Evolutionary conservation across 2,113 vertebrate species (phyloP), one percentile per base, ranked within the genome.

Genomic region (Oostethus manadensis): DNA sequence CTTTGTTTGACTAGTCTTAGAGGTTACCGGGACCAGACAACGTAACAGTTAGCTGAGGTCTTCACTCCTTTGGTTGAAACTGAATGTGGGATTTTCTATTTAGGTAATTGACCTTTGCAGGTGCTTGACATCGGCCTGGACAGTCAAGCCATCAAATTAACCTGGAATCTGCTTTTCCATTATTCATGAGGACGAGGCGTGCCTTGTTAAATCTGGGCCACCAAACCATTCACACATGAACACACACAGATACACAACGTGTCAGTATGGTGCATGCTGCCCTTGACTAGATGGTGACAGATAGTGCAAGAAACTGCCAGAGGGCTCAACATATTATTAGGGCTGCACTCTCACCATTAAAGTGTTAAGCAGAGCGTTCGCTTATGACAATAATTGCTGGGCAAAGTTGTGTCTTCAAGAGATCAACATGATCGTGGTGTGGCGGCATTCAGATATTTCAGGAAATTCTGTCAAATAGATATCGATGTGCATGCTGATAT

Each of bases 161-260:
- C 84, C 79, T 74, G 62, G 86, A 84, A 87, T 88, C 80, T 77
- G 66, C 76, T 40, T 77, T 84, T 89, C 70, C 62, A 88, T 87
- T 87, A 84, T 90, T 78, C 83, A 90, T 86, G 86, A 89, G 75
- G 84, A 70, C 85, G 89, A 89, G 85, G 87, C 89, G 88, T 61
- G 73, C 76, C 84, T 89, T 82, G 85, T 90, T 89, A 88, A 86
- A 87, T 76, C 70, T 62, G 63, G 68, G 82, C 75, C 58, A 71
- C 66, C 73, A 83, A 68, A 66, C 44, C 44, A 57, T 63, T 59
- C 63, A 35, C 54, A 57, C 53, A 59, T 45, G 35, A 51, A 60
- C 44, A 65, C 23, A 54, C 48, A 58, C 10, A 17, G 18, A 59
- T 11, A 51, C 60, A 54, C 53, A 71, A 56, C 33, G 47, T 60